Evolutionary conservation across 2,113 vertebrate genomes (phyloP).

Genomic region (Campylomormyrus tamandua): DNA sequence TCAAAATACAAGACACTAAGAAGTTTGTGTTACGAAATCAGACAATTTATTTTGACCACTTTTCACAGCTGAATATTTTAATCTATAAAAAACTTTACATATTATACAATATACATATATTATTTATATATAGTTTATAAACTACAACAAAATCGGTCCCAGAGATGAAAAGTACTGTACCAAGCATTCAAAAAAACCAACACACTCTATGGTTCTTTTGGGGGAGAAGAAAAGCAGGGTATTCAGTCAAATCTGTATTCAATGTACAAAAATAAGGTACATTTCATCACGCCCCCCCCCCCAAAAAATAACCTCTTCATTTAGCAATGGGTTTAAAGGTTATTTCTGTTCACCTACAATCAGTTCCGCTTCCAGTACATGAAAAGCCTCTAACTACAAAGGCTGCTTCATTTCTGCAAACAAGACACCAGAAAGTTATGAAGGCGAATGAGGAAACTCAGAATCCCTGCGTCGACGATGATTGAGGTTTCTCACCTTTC

Average conservation of each 20-base stretch:
- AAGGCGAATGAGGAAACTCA: neutral
- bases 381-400: neutral
- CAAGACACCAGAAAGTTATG: neutral
- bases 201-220: constrained; percentile 51
- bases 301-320: neutral
- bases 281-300: neutral
- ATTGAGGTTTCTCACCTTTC: neutral
- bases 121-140: constrained; percentile 42
- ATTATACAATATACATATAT: constrained; percentile 20
- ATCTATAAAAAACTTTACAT: constrained; percentile 43
- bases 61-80: constrained; percentile 54
- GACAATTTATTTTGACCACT: constrained; percentile 15
- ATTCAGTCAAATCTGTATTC: neutral
- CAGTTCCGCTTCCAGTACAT: neutral
- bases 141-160: constrained; percentile 75
- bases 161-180: constrained; percentile 81
- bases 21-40: constrained; percentile 1
- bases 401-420: neutral
- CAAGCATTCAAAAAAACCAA: constrained; percentile 67
- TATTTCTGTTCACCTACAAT: neutral
- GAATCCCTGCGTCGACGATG: neutral
- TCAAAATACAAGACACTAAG: neutral
- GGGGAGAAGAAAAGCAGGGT: neutral
- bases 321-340: neutral
- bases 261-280: constrained; percentile 6